Base-by-base conservation (phyloP, 2,888 invertebrate species). In the Conistra vaccinii region DNA sequence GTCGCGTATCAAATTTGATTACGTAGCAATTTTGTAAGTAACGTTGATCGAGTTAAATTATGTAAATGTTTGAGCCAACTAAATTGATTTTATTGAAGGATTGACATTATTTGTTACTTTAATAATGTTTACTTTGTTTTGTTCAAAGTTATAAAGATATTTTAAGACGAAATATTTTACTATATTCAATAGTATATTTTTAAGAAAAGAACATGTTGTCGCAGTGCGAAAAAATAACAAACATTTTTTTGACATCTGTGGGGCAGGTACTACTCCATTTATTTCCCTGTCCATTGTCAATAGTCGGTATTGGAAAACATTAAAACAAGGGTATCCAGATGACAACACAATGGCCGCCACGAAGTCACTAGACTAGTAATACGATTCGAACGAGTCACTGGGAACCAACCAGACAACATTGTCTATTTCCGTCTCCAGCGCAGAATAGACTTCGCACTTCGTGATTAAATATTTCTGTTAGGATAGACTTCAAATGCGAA, bases 221-320 rank as follows among this genome's bases (percentile, higher is more conserved):
- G 23, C 7, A 7, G 1, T 2, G 0, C 1, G 4, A 17, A 29
- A 29, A 23, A 65, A 55, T 23, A 9, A n/a, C 12, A 9, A 23
- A 3, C 5, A 26, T 32, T 32, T 60, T 35, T n/a, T 61, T 23
- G 1, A n/a, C 23, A n/a, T 57, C 3, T 29, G 4, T 65, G 10
- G 5, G 10, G 5, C 2, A 0, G 7, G 7, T 17, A 61, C 4
- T 61, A 35, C 87, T 90, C 89, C 32, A 86, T 35, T n/a, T 1
- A 17, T 70, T 74, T 83, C 55, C 32, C 45, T 80, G 85, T 83
- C 70, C 70, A 71, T 76, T 77, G 78, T 76, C 75, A 82, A 86
- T 87, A 81, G 85, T 76, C 45, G 73, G 78, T 89, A 89, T 89
- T 89, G 90, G 86, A 87, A 85, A 90, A 86, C 87, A 89, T 89